Conservation (phyloP, 2,113 vertebrate genomes). For the Myotis brandtii region DNA sequence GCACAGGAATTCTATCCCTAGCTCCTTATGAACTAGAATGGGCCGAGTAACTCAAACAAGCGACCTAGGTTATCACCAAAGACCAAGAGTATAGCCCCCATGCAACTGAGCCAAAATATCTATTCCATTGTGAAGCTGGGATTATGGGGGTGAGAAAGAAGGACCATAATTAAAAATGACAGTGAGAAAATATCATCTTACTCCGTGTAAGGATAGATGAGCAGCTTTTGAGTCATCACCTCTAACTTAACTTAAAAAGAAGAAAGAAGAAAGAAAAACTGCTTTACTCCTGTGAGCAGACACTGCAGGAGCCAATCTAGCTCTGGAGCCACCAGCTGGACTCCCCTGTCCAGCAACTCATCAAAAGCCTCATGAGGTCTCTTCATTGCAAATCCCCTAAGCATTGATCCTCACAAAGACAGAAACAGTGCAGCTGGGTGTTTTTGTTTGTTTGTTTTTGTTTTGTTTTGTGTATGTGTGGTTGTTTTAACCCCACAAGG, state of each 20-base stretch:
- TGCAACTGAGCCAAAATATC: background rate
- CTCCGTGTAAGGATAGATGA: background rate
- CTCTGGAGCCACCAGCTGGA: background rate
- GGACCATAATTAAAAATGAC: background rate
- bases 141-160: background rate
- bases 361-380: slow-evolving; percentile 51
- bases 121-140: background rate
- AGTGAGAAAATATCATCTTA: background rate
- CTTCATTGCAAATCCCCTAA: background rate
- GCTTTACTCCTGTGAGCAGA: slow-evolving; percentile 33
- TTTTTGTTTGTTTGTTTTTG: background rate
- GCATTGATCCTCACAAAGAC: slow-evolving; percentile 57
- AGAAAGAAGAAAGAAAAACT: background rate
- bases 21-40: background rate
- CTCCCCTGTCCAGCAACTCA: background rate
- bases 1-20: background rate
- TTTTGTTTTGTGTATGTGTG: too few species aligned
- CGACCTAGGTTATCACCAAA: background rate
- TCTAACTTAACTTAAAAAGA: background rate
- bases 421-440: slow-evolving; percentile 6
- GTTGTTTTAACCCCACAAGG: slow-evolving; percentile 47
- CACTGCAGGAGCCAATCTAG: background rate
- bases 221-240: slow-evolving; percentile 7
- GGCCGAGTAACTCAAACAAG: background rate
- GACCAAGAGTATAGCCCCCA: background rate